Conservation (phyloP, 2,888 invertebrate genomes). For the Hermaeophaga mercurialis region DNA sequence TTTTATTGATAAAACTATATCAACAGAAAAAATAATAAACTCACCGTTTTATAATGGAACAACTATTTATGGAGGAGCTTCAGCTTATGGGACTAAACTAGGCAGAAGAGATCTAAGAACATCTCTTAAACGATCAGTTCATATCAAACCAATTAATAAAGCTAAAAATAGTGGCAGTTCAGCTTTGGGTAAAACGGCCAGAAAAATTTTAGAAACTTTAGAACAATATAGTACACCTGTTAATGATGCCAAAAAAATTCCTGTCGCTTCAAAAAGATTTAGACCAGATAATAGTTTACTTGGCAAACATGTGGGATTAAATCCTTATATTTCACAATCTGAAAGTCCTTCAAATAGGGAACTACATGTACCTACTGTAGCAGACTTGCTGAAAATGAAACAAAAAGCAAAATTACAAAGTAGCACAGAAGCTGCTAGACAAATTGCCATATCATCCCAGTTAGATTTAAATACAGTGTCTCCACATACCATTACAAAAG, state of each 20-base stretch:
- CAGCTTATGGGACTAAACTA: constrained; percentile 59
- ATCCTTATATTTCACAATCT: constrained; percentile 48
- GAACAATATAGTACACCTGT: constrained; percentile 84
- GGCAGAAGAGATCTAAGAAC: constrained; percentile 37
- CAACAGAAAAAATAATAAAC: constrained; percentile 57
- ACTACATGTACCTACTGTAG: constrained; percentile 67
- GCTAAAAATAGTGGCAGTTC: constrained; percentile 48
- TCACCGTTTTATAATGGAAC: constrained; percentile 79
- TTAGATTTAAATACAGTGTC: constrained; percentile 51
- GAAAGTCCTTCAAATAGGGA: constrained; percentile 54
- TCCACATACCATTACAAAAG: constrained; percentile 39
- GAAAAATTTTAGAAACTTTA: constrained; percentile 77
- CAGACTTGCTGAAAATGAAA: constrained; percentile 67
- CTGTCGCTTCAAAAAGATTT: constrained; percentile 56
- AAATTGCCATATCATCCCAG: constrained; percentile 64
- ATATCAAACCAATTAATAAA: constrained; percentile 59
- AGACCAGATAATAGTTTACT: constrained; percentile 41
- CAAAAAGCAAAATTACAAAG: constrained; percentile 64
- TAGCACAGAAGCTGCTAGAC: constrained; percentile 66
- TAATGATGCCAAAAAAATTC: constrained; percentile 78
- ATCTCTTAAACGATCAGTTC: constrained; percentile 50
- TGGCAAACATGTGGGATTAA: constrained; percentile 48
- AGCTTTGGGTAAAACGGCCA: constrained; percentile 74
- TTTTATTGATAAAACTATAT: constrained; percentile 57
- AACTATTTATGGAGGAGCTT: constrained; percentile 77